A percentile compares a stretch with the other conserved stretches of the same genome.
Evolutionary conservation across 2,888 invertebrate genomes (phyloP).

Genomic region (Pocota personata): DNA sequence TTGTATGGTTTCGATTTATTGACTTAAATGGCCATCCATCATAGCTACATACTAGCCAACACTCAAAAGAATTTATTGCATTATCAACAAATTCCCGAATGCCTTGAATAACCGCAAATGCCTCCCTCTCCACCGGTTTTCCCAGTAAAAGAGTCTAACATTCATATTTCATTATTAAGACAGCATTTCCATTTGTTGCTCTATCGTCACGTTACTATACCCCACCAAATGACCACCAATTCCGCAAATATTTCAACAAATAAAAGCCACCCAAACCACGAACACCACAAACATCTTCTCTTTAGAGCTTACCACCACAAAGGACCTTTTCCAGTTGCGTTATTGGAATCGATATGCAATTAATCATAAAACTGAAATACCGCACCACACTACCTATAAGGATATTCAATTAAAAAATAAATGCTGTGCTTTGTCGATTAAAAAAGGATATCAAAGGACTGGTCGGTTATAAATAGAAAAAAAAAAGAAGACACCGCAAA

Average conservation of each 20-base stretch:
- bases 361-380: constrained; percentile 30
- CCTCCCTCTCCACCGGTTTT: neutral
- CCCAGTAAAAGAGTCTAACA: constrained; percentile 11
- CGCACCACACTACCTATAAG: neutral
- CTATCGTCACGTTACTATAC: neutral
- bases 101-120: neutral
- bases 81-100: neutral
- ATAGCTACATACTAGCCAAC: neutral
- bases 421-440: neutral
- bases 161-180: constrained; percentile 38
- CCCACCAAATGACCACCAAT: neutral
- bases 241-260: constrained; percentile 20
- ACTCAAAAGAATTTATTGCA: constrained; percentile 22
- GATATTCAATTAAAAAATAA: constrained; percentile 10
- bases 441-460: neutral
- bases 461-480: neutral
- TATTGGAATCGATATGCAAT: constrained; percentile 55
- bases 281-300: constrained; percentile 39
- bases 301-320: constrained; percentile 18
- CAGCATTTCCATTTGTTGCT: constrained; percentile 54
- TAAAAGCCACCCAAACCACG: constrained; percentile 26
- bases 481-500: neutral
- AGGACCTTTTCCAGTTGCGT: constrained; percentile 3
- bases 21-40: no score
- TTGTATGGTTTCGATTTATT: no score